Evolutionary conservation across 1,140 invertebrate genomes (phyloP).

Genomic region (Mya arenaria): DNA sequence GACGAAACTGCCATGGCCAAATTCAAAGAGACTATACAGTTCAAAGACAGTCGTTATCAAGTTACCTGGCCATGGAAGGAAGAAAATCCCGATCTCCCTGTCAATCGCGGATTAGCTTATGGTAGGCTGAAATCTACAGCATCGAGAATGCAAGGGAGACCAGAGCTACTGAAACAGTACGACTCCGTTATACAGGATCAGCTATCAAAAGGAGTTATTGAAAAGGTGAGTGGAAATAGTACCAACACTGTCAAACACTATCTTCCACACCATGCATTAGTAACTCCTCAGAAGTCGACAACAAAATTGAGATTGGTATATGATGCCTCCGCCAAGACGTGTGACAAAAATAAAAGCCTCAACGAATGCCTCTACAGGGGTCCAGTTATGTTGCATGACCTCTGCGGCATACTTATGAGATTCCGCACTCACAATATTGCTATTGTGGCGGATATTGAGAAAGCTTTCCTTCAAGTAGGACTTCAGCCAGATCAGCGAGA

Average conservation of each 20-base stretch:
- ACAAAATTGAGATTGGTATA: conserved; percentile 31
- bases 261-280: conserved; percentile 39
- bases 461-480: too few species aligned
- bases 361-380: conserved; percentile 35
- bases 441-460: too few species aligned
- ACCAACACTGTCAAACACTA: conserved; percentile 6
- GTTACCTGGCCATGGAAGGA: conserved; percentile 4
- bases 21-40: conserved; percentile 20
- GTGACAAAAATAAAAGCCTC: background rate
- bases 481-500: too few species aligned
- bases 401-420: too few species aligned
- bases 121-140: background rate
- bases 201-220: conserved; percentile 19
- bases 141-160: background rate
- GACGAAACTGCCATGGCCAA: background rate
- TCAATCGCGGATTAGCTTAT: background rate
- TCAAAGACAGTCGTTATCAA: conserved; percentile 2
- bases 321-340: conserved; percentile 21
- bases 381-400: too few species aligned
- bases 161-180: conserved; percentile 18
- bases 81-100: background rate
- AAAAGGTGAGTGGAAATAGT: too few species aligned
- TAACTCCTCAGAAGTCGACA: conserved; percentile 24
- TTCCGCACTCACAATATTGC: too few species aligned
- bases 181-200: conserved; percentile 30